These are phyloP conservation scores for Elmis aenea DNA, from an alignment of 2,888 invertebrate genomes.

Conservation along the genomic window DNA sequence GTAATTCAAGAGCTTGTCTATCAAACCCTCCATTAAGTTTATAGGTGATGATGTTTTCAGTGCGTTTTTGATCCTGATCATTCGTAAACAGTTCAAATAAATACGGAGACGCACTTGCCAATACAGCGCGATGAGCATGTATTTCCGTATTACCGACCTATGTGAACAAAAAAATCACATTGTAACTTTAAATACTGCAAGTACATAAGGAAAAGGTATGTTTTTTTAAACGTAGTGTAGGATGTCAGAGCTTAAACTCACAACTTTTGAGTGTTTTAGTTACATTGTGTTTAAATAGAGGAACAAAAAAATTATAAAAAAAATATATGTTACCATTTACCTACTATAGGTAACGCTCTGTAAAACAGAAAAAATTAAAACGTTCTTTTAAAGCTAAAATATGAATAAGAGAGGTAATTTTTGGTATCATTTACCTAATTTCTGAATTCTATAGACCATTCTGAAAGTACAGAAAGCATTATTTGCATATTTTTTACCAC, in stretches of 20 bases:
- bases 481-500: slow-evolving; percentile 22
- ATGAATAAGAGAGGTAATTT: no score
- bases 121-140: slow-evolving; percentile 71
- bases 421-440: slow-evolving; percentile 26
- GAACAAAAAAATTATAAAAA: slow-evolving; percentile 26
- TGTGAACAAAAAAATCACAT: slow-evolving; percentile 20
- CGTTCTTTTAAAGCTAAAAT: slow-evolving; percentile 32
- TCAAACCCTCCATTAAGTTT: slow-evolving; percentile 62
- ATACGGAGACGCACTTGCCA: slow-evolving; percentile 73
- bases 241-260: no score
- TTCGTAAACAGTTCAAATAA: slow-evolving; percentile 68
- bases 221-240: no score
- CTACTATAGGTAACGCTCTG: slow-evolving; percentile 40
- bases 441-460: slow-evolving; percentile 21
- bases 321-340: slow-evolving; percentile 41
- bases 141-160: slow-evolving; percentile 66
- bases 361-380: slow-evolving; percentile 47
- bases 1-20: slow-evolving; percentile 63
- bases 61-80: slow-evolving; percentile 50
- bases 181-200: no score
- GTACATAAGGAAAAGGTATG: no score
- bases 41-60: slow-evolving; percentile 52
- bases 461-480: slow-evolving; percentile 28
- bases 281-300: no score
- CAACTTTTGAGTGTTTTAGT: no score